Base-by-base conservation (phyloP, 2,113 vertebrate species). In the Psilopsiagon aurifrons region DNA sequence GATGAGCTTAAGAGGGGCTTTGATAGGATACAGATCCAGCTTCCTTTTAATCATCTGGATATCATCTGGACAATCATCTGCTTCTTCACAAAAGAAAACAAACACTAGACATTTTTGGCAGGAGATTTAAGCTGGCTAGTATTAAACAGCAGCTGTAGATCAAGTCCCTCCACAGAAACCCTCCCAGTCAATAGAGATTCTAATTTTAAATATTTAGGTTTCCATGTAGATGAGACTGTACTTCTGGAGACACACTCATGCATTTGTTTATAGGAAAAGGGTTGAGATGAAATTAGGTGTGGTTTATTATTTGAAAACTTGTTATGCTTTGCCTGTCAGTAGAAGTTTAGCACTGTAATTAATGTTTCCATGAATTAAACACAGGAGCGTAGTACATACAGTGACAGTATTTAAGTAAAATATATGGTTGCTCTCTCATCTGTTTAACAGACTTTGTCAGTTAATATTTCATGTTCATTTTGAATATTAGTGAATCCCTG, bases 151-250 rank as follows among this genome's bases (percentile, higher is more conserved):
- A 96, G 89, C 84, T 94, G 71, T 64, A 83, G 82, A 97, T 91
- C 88, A 93, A 94, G 80, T 49, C 71, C 81, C 46, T 90, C 79
- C 52, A 64, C 39, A 69, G 70, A 77, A 86, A 91, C 6, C 64
- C 29, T 25, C 31, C 85, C 92, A 60, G 49, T 83, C 23, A 28
- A 62, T 67, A 15, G 2, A 82, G 37, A 92, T 86, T 88, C 81
- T 78, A 47, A 66, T 95, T 91, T 82, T 78, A 97, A 97, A 96
- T 96, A 97, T 97, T 97, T 97, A 93, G 74, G 71, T 76, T 77
- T 89, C 76, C 17, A 37, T 28, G 35, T 51, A 80, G 90, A 90
- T 80, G 90, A 80, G 59, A 90, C 49, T 80, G 41, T 93, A 57
- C 9, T 82, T 92, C 64, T 90, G 80, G 71, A 91, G 86, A 90